Conservation (phyloP, 2,113 vertebrate species). For the Pipra filicauda region DNA sequence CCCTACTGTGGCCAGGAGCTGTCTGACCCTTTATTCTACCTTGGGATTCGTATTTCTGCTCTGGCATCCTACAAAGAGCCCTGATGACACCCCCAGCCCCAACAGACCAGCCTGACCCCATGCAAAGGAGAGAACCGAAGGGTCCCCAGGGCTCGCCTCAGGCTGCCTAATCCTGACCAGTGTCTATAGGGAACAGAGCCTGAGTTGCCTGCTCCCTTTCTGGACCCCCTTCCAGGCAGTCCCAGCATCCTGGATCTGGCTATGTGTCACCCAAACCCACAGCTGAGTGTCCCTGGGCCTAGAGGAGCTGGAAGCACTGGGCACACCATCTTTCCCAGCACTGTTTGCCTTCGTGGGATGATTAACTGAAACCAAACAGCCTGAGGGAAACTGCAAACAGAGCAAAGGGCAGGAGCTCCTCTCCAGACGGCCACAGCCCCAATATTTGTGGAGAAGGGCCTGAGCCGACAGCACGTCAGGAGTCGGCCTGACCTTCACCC, state of each 20-base stretch:
- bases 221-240: not conserved
- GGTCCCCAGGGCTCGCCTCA: accelerated
- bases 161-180: not conserved
- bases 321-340: not conserved
- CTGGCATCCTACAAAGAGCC: not conserved
- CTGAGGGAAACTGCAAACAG: slow-evolving; percentile 21
- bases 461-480: not conserved
- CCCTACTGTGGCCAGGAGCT: not conserved
- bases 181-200: not conserved
- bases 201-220: not conserved
- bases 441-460: not conserved
- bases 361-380: slow-evolving; percentile 58
- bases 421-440: not conserved
- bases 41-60: not conserved
- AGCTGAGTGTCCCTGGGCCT: accelerated
- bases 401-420: slow-evolving; percentile 27
- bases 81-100: not conserved
- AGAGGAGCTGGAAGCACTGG: accelerated
- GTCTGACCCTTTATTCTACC: not conserved
- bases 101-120: not conserved
- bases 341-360: slow-evolving; percentile 40
- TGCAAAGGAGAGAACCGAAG: not conserved
- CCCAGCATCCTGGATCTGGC: accelerated
- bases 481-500: not conserved
- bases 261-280: not conserved